A percentile compares a stretch with the other conserved stretches of the same genome.
Evolutionary conservation across 2,113 vertebrate genomes (phyloP).

Genomic region (Chaenocephalus aceratus): DNA sequence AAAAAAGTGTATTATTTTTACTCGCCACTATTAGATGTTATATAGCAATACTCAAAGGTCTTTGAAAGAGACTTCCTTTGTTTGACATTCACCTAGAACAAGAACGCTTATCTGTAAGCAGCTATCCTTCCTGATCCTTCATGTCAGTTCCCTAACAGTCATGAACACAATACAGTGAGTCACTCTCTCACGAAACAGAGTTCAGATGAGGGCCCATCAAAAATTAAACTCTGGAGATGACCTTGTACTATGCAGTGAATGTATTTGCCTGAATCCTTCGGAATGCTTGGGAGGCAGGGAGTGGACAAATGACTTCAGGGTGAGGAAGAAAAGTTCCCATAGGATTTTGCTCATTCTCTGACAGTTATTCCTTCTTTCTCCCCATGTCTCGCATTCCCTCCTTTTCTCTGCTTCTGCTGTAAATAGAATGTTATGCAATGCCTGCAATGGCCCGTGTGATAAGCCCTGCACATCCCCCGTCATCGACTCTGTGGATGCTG

Average conservation of each 20-base stretch:
- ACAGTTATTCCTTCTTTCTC: conserved; percentile 9
- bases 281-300: conserved; percentile 50
- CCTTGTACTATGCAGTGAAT: conserved; percentile 55
- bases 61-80: conserved; percentile 27
- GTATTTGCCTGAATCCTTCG: conserved; percentile 59
- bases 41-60: conserved; percentile 18
- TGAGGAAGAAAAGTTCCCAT: conserved; percentile 36
- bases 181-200: conserved; percentile 64
- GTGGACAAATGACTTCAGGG: conserved; percentile 55
- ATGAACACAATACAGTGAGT: conserved; percentile 56
- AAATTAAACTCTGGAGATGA: conserved; percentile 67
- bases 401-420: conserved; percentile 10
- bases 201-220: conserved; percentile 66
- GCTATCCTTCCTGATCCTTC: conserved; percentile 38
- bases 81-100: conserved; percentile 27
- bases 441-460: conserved; percentile 95
- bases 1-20: background rate
- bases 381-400: background rate
- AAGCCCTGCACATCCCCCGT: conserved; percentile 89
- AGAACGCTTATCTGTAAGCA: conserved; percentile 14
- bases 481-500: conserved; percentile 95
- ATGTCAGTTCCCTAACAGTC: conserved; percentile 49
- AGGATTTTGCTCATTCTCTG: conserved; percentile 18
- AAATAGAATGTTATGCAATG: conserved; percentile 93
- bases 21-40: conserved; percentile 9